Evolutionary conservation across 2,888 invertebrate genomes (phyloP), one percentile per base, ranked within the genome.

Genomic region (Macrostomum cliftonense): DNA sequence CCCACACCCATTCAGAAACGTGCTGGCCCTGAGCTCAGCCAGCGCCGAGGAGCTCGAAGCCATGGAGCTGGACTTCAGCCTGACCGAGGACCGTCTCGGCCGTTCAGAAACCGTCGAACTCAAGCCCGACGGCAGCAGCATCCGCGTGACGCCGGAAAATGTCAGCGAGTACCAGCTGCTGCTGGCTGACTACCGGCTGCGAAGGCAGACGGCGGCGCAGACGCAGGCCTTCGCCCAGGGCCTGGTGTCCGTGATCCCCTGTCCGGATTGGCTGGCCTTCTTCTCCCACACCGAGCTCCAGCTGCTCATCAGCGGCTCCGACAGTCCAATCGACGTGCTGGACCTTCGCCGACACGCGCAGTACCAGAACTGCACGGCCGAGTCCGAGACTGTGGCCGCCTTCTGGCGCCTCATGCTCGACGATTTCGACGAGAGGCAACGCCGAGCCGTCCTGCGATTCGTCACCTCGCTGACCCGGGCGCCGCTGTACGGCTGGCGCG

Each of bases 401-500:
- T 95, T 95, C 72, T 95, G 95, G 95, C 77, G 79, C 58, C 84
- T 86, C 39, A 77, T 93, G 11, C 28, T 28, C 5, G 76, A 79
- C 49, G 76, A 77, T 43, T 87, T 95, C 67, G 79, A 78, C 46
- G 63, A 67, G 17, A 58, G 60, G n/a, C 84, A 89, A 68, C 79
- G 82, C 54, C 76, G 88, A 52, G 82, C 84, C 63, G 73, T 97
- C 47, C 75, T 97, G 11, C 91, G 91, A 72, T 99, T 99, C 73
- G 93, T 95, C 40, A 99, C 97, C 1, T 89, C 91, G 65, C 95
- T 95, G 65, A 95, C 95, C 0, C 73, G 93, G 52, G 89, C 95
- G 2, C 97, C 97, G 0, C 74, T 99, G 21, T 74, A 97, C 39
- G 97, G 97, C 1, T 97, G 97, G 1, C 62, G 89, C 83, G 91